Evolutionary conservation across 2,113 vertebrate genomes (phyloP), one percentile per base, ranked within the genome.

Genomic region (Centrocercus urophasianus): DNA sequence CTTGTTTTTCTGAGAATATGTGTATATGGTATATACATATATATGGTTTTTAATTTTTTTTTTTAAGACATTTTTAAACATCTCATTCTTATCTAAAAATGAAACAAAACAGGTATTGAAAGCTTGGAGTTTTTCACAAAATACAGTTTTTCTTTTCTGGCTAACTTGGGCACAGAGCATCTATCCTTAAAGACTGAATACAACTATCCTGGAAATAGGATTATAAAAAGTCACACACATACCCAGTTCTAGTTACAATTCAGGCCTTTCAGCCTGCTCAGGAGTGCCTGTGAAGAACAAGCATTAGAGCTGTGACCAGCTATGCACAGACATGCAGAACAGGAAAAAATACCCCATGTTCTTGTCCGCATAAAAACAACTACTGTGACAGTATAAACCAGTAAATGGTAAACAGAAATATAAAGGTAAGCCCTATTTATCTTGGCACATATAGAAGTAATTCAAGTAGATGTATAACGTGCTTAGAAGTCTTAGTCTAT

Each of bases 351-450:
- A 50, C 8, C 89, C 22, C 20, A 24, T 22, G 14, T 25, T 90
- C 5, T 6, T 5, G 77, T 88, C 20, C 65, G 78, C 43, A 90
- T 88, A 77, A 91, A 96, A 96, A 77, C 54, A 94, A 43, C 43
- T 71, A 6, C 52, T 57, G 24, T 86, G 75, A 71, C 75, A 71
- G 21, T 77, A 61, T 67, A 91, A 91, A 71, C 56, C 69, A 64
- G 34, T 64, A 91, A 96, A 86, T 52, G 52, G 82, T 83, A 77
- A 89, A 93, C 64, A 93, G 84, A 87, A 91, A 80, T 83, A 83
- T 60, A 91, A 85, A 92, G 34, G 87, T 85, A 89, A 45, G 38
- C 27, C 56, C 59, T 72, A 70, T 88, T 78, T 93, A 32, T 83
- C 91, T 89, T 80, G 59, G 60, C 64, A 83, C 50, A 71, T 15